Conservation (phyloP, 2,888 invertebrate genomes). For the Augochlorella aurata region DNA sequence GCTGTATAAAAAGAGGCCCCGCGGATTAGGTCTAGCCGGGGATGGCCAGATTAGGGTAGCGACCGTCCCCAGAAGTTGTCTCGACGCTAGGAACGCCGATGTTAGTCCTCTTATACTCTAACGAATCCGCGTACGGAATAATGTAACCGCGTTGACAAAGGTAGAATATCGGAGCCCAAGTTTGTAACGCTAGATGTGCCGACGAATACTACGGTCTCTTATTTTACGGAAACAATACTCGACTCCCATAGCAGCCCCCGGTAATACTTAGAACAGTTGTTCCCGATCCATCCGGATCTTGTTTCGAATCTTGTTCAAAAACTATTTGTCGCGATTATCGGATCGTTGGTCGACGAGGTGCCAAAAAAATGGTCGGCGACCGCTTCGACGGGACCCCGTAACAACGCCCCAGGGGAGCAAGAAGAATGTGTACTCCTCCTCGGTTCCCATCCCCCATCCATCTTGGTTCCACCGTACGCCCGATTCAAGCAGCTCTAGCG, state of each 20-base stretch:
- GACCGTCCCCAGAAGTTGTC: slow-evolving; percentile 20
- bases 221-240: not conserved
- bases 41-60: slow-evolving; percentile 29
- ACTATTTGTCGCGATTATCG: not conserved
- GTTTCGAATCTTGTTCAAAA: not conserved
- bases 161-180: not conserved
- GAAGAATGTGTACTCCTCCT: not conserved
- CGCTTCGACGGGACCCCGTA: not conserved
- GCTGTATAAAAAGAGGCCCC: slow-evolving; percentile 16
- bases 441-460: not conserved
- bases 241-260: not conserved
- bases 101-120: slow-evolving; percentile 13
- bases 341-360: not conserved
- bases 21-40: slow-evolving; percentile 8
- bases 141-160: not conserved
- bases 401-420: not conserved
- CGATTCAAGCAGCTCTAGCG: slow-evolving; percentile 45
- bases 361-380: not conserved
- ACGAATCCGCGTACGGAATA: not conserved
- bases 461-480: not conserved
- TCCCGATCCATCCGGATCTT: not conserved
- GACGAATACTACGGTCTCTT: not conserved
- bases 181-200: slow-evolving; percentile 2
- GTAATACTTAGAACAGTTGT: not conserved
- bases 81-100: slow-evolving; percentile 16